Evolutionary conservation across 2,113 vertebrate genomes (phyloP).

Genomic region (Triplophysa siluroides): DNA sequence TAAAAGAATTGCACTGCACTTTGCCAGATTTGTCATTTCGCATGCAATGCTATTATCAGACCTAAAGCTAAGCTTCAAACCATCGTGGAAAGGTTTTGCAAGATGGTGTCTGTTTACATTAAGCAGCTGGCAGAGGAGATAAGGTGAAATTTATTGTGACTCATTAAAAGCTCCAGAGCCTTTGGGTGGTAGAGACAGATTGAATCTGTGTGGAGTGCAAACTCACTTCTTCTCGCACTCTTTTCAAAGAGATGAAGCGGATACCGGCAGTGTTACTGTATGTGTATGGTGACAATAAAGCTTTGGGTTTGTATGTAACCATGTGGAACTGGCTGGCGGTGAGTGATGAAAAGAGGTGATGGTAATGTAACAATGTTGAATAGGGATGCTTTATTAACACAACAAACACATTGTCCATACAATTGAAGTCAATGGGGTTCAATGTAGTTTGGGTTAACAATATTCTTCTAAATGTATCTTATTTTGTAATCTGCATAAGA

Average conservation of each 20-base stretch:
- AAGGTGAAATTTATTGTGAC: conserved; percentile 19
- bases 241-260: conserved; percentile 3
- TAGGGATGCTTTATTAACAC: too few species aligned
- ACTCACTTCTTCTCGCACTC: not conserved
- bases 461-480: too few species aligned
- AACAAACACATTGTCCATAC: too few species aligned
- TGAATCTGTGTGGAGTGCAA: not conserved
- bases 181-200: conserved; percentile 19
- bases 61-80: not conserved
- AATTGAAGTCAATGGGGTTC: too few species aligned
- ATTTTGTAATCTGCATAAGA: too few species aligned
- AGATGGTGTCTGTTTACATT: conserved; percentile 40
- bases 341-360: not conserved
- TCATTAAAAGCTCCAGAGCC: conserved; percentile 21
- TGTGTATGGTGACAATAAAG: not conserved
- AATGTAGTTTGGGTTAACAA: too few species aligned
- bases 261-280: not conserved
- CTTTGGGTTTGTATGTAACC: not conserved
- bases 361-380: not conserved
- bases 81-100: not conserved
- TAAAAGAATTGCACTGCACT: not conserved
- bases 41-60: conserved; percentile 5
- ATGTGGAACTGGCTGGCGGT: not conserved
- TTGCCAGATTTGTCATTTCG: conserved; percentile 2
- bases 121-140: conserved; percentile 32